Percentiles rank a stretch among this genome's conserved stretches.
phyloP scores from a whole-genome alignment of 2,888 invertebrate genomes.

The Archips xylosteana region DNA sequence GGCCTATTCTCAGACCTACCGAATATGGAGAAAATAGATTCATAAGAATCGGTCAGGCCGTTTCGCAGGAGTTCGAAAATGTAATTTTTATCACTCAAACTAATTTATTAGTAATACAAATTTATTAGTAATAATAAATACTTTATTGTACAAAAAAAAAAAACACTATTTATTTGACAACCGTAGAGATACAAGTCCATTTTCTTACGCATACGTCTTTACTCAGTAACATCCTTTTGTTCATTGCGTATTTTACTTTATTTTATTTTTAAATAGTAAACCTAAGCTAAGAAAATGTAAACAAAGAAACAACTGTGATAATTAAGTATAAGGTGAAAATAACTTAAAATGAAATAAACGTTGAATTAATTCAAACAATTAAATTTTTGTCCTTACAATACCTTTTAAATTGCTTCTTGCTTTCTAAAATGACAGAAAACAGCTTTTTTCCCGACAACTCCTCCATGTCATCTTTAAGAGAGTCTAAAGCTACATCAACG shows the following conservation, averaged over 20 bases:
- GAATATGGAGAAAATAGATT: no score
- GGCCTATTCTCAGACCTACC: no score
- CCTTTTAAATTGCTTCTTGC: constrained; percentile 77
- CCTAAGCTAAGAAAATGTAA: constrained; percentile 24
- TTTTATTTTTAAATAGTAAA: constrained; percentile 19
- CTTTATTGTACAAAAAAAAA: no score
- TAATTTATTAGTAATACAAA: no score
- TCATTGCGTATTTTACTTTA: not conserved
- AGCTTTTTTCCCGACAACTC: constrained; percentile 85
- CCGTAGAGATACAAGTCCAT: no score
- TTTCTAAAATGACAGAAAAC: constrained; percentile 74
- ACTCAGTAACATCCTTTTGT: not conserved
- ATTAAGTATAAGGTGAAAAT: constrained; percentile 43
- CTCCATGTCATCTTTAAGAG: constrained; percentile 81
- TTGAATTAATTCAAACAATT: constrained; percentile 45
- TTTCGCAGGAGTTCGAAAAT: no score
- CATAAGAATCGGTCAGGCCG: no score
- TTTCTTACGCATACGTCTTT: no score
- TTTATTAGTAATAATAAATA: no score
- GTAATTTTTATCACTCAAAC: no score
- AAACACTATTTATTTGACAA: no score
- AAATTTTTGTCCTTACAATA: constrained; percentile 78
- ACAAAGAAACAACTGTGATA: constrained; percentile 63
- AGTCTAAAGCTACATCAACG: constrained; percentile 73
- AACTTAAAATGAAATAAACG: constrained; percentile 27